Evolutionary conservation across 1,140 invertebrate genomes (phyloP), one percentile per base, ranked within the genome.

Genomic region (Rhagoletis pomonella): DNA sequence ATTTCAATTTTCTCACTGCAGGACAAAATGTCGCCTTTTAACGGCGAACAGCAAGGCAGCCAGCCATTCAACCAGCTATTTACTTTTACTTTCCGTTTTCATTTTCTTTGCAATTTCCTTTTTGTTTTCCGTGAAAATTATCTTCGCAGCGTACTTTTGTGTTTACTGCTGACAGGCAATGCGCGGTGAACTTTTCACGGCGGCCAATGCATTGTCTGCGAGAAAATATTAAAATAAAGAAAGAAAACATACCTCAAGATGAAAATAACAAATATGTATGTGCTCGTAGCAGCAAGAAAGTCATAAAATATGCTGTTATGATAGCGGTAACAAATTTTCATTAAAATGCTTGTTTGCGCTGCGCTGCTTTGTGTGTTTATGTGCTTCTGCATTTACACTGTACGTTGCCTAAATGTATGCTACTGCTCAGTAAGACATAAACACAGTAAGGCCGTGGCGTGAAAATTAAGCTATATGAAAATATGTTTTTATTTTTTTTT

Each of bases 91-190:
- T 73, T 73, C 67, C 67, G 39, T 42, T 81, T 81, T 81, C 47
- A 55, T 81, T 81, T 81, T 55, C 73, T 81, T 7, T 7, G 19
- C 47, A 81, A 81, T 81, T 81, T 81, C 73, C 73, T 29, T 81
- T 81, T 81, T 29, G 50, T 19, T 81, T 81, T 81, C 73, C 73
- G 67, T 47, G 44, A 58, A 81, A 17, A 81, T 55, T 55, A 9
- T 47, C 2, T 29, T 29, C 50, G 2, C 50, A 55, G 50, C 50
- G 10, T 55, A 10, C 2, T 55, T 55, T 55, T 29, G 29, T 29
- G 29, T 29, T 7, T 55, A 7, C 50, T 55, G 50, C 50, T 55
- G 60, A 62, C n/a, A 62, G 60, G 60, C n/a, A n/a, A 14, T 14
- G n/a, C 12, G 60, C 4, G 60, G n/a, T 62, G 17, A 62, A 62